Conservation (phyloP, 2,797 vertebrate genomes). For the Glossophaga mutica region DNA sequence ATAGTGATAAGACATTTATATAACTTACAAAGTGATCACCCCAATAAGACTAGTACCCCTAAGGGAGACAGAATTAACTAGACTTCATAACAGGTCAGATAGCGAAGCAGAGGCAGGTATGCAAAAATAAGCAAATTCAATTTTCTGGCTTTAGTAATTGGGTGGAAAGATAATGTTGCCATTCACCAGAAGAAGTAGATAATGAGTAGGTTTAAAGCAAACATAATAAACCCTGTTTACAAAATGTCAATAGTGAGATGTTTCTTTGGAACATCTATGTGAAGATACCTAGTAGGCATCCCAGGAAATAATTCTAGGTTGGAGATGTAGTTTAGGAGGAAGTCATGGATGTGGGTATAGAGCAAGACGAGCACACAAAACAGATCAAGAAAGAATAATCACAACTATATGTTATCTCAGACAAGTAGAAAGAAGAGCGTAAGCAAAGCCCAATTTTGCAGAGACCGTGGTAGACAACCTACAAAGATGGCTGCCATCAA, state of each 20-base stretch:
- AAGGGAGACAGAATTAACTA: background rate
- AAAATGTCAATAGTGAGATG: background rate
- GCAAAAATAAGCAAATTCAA: background rate
- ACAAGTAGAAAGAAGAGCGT: background rate
- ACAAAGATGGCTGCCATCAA: background rate
- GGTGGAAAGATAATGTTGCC: background rate
- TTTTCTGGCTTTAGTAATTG: background rate
- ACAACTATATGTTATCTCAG: background rate
- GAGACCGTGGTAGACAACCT: background rate
- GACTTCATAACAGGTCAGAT: background rate
- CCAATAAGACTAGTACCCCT: background rate
- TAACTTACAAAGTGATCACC: background rate
- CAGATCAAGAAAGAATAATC: background rate
- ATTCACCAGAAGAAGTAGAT: background rate
- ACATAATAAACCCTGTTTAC: background rate
- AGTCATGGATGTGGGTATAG: background rate
- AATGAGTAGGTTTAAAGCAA: background rate
- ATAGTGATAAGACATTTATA: background rate
- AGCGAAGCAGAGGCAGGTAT: background rate
- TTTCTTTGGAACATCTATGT: background rate
- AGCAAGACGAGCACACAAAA: background rate
- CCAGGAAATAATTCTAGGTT: background rate
- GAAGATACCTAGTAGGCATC: background rate
- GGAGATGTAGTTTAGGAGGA: background rate
- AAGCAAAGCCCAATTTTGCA: background rate